phyloP scores from a whole-genome alignment of 2,888 invertebrate genomes.

The Stegana nigrithorax region DNA sequence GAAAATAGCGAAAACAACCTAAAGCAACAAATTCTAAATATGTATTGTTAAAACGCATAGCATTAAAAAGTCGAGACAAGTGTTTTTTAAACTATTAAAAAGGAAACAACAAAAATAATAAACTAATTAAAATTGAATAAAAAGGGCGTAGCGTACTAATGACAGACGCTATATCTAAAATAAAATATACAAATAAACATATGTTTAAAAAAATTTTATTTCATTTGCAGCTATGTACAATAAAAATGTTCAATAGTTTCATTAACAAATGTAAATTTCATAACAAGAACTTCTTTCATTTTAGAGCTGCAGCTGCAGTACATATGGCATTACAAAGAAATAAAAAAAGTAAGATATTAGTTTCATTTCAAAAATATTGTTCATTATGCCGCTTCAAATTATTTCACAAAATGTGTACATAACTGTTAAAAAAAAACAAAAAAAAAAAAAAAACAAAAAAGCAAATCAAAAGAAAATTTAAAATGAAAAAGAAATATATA shows the following conservation, averaged over 20 bases:
- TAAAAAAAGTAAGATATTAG: too few relatives aligned
- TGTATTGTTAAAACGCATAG: background rate
- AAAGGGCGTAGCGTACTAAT: too few relatives aligned
- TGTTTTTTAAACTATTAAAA: constrained; percentile 21
- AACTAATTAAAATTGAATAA: too few relatives aligned
- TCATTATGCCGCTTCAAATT: constrained; percentile 22
- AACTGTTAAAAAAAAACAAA: constrained; percentile 19
- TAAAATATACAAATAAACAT: constrained; percentile 18
- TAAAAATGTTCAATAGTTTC: background rate
- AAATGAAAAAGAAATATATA: background rate
- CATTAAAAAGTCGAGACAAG: background rate
- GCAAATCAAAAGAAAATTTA: background rate
- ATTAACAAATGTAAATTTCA: too few relatives aligned
- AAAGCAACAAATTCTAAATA: constrained; percentile 23
- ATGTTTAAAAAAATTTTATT: too few relatives aligned
- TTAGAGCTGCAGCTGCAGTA: too few relatives aligned
- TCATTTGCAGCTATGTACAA: too few relatives aligned
- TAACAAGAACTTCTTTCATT: too few relatives aligned
- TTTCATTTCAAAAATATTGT: too few relatives aligned
- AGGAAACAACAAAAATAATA: constrained; percentile 20
- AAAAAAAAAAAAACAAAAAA: constrained; percentile 19
- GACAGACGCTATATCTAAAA: constrained; percentile 6
- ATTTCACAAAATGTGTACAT: constrained; percentile 20
- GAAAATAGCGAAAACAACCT: background rate
- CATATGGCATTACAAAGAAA: too few relatives aligned